Conservation (phyloP, 1,140 invertebrate genomes). For the Magallana ariakensis region DNA sequence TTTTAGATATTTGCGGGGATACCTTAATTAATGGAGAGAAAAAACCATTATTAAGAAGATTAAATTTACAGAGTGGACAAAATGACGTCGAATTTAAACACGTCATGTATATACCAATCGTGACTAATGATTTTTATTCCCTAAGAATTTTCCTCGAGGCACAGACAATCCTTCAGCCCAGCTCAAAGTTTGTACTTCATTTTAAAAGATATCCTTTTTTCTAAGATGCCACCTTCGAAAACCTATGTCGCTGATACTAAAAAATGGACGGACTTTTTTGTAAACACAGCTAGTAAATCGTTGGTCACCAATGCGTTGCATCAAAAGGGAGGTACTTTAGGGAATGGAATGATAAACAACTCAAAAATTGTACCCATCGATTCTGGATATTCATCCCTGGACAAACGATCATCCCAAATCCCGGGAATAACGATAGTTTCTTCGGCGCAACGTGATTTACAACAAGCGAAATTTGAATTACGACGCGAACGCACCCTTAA, state of each 20-base stretch:
- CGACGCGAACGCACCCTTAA: background rate
- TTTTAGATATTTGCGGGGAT: slow-evolving; percentile 4
- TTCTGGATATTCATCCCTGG: background rate
- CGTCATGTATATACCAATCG: slow-evolving; percentile 10
- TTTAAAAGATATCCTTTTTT: slow-evolving; percentile 13
- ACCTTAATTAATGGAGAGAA: background rate
- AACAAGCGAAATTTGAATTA: slow-evolving; percentile 42
- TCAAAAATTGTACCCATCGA: background rate
- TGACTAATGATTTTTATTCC: slow-evolving; percentile 3
- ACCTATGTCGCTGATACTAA: slow-evolving; percentile 4
- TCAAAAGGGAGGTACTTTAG: background rate
- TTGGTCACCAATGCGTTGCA: background rate
- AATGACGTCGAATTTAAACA: slow-evolving; percentile 16
- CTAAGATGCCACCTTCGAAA: background rate
- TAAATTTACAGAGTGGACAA: background rate
- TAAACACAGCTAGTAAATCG: background rate
- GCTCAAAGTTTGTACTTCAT: background rate
- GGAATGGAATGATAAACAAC: background rate
- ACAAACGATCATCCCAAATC: background rate
- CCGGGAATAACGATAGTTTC: background rate
- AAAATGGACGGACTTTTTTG: slow-evolving; percentile 10
- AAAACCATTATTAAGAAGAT: background rate
- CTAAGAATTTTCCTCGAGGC: background rate
- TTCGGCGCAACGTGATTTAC: slow-evolving; percentile 22
- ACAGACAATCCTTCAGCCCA: background rate